phyloP scores from a whole-genome alignment of 2,113 vertebrate genomes.

The Sclerurus mexicanus region DNA sequence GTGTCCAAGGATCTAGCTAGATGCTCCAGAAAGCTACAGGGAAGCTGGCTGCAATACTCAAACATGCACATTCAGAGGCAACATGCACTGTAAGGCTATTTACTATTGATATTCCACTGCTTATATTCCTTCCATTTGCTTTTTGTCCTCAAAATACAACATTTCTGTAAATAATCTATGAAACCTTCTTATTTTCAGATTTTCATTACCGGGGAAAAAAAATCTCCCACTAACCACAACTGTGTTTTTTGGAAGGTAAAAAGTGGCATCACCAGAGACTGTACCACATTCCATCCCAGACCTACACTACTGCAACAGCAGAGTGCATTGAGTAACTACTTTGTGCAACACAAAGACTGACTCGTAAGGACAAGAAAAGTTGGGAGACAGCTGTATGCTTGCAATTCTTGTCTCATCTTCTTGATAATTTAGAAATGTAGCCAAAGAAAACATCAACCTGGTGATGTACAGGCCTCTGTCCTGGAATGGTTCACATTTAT shows the following conservation, averaged over 20 bases:
- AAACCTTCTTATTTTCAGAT: not conserved
- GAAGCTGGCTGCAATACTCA: not conserved
- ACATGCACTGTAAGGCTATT: not conserved
- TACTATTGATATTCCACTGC: not conserved
- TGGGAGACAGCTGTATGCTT: not conserved
- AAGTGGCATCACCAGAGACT: not conserved
- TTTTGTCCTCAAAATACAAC: not conserved
- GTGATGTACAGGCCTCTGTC: not conserved
- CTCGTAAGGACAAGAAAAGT: not conserved
- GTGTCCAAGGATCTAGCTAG: not conserved
- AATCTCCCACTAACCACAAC: accelerated
- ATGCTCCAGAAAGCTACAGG: not conserved
- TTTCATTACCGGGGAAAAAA: accelerated
- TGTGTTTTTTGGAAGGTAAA: not conserved
- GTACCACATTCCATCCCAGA: not conserved
- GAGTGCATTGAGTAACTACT: not conserved
- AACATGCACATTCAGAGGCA: not conserved
- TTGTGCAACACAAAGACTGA: not conserved
- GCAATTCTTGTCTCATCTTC: not conserved
- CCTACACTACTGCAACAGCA: not conserved
- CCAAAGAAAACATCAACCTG: not conserved
- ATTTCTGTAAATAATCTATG: not conserved
- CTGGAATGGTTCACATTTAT: not conserved
- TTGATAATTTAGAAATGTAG: not conserved
- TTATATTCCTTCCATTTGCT: not conserved